Percentiles rank a stretch among this genome's conserved stretches.
phyloP scores from a whole-genome alignment of 2,797 vertebrate species.

The Hybognathus amarus region DNA sequence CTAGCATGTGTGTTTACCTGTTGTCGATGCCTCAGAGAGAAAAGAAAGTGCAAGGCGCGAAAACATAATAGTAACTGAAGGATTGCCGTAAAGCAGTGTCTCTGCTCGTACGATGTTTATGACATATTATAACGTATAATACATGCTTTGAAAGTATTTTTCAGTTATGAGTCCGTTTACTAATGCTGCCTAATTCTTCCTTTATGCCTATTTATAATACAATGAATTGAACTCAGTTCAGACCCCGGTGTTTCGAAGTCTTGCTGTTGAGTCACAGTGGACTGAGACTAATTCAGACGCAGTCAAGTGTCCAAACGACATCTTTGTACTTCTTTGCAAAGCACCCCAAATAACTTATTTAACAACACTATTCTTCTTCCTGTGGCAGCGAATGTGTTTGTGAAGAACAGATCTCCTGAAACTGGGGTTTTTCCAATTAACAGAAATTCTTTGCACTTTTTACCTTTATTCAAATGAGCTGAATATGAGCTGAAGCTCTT shows the following conservation, averaged over 20 bases:
- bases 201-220: no score
- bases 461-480: constrained; percentile 13
- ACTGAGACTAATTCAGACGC: not conserved
- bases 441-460: constrained; percentile 10
- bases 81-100: no score
- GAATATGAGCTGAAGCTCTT: not conserved
- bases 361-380: not conserved
- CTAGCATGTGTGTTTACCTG: no score
- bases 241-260: not conserved
- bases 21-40: no score
- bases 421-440: not conserved
- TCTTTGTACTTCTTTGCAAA: not conserved
- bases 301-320: not conserved
- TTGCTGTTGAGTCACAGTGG: not conserved
- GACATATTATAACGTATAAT: no score
- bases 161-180: no score
- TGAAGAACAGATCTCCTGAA: constrained; percentile 6
- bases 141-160: no score
- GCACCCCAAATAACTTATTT: not conserved
- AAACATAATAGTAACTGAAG: no score
- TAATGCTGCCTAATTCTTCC: no score
- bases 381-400: not conserved
- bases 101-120: no score
- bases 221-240: not conserved
- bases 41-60: no score